A percentile compares a stretch with the other conserved stretches of the same genome.
Evolutionary conservation across 2,888 invertebrate species (phyloP).

Genomic region (Alloscopus bannaensis): DNA sequence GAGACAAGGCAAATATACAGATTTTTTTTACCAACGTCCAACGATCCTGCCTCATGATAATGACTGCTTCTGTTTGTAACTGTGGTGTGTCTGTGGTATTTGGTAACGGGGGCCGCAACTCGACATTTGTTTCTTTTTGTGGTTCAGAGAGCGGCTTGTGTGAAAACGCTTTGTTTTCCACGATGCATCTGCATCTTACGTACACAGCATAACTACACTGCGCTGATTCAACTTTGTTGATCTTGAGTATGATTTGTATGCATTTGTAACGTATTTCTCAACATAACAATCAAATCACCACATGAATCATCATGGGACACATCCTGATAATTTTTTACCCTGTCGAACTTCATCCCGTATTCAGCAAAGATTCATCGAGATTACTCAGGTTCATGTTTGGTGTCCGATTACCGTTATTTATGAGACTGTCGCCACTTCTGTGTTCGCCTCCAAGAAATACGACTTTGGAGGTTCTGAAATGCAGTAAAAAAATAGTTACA

Average conservation of each 20-base stretch:
- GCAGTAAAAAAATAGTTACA: conserved; percentile 22
- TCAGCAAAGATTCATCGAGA: not conserved
- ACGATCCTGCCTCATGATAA: conserved; percentile 42
- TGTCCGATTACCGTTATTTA: conserved; percentile 42
- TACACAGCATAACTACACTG: no score
- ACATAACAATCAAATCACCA: no score
- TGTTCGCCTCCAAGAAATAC: conserved; percentile 3
- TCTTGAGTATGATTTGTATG: conserved; percentile 10
- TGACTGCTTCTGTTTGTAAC: conserved; percentile 55
- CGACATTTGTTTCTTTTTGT: not conserved
- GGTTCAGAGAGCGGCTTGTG: not conserved
- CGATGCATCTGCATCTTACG: conserved; percentile 22
- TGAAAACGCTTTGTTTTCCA: no score
- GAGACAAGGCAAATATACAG: conserved; percentile 7
- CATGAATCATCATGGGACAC: conserved; percentile 8
- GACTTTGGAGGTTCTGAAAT: no score
- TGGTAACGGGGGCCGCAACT: conserved; percentile 22
- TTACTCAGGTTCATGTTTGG: conserved; percentile 2
- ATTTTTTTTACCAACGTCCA: not conserved
- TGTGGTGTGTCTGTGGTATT: conserved; percentile 37
- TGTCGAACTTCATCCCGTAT: not conserved
- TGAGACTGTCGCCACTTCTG: conserved; percentile 18
- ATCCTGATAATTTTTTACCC: conserved; percentile 9
- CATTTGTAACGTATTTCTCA: conserved; percentile 35
- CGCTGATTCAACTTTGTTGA: not conserved